Base-by-base conservation (phyloP, 2,797 vertebrate species). In the Pempheris klunzingeri region DNA sequence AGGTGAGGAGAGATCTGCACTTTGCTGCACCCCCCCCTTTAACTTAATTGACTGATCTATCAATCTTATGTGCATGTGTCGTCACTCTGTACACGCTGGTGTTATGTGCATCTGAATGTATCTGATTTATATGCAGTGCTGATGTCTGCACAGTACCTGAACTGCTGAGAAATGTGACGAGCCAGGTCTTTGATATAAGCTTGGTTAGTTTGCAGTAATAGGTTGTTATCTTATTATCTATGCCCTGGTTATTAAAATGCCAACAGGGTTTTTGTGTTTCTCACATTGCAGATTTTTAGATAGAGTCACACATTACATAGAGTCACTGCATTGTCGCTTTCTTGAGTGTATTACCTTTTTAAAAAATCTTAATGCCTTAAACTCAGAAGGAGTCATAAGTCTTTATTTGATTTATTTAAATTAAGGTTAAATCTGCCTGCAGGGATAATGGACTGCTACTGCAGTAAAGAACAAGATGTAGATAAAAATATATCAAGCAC, bases 1-100 rank as follows among this genome's bases (percentile, higher is more conserved):
- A 93, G 94, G 95, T 96, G 78, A 91, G 83, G 17, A 67, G 60
- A 22, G 22, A 50, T 58, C 4, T 15, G 39, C 24, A 38, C 52
- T 59, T 4, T 2, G 34, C 34, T 20, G 26, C 43, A 5, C 53
- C 57, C n/a, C 28, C 28, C 49, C 36, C 44, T 32, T 7, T 38
- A 32, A 32, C 30, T 22, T 17, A n/a, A 67, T 20, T 24, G 30
- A 53, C 32, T 13, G 11, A 49, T 65, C 49, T 4, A 4, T 69
- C 59, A 34, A 1, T 28, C 39, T 52, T 15, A 10, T 13, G n/a
- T 32, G 49, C 2, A 34, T 49, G 1, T 22, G 22, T 41, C 13
- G 5, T 18, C 57, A 8, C 47, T 26, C 54, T 34, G 12, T 3
- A 17, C 46, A 5, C 3, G 7, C 28, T 58, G 28, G 3, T 18